phyloP scores from a whole-genome alignment of 2,888 invertebrate species.

The Sialis fuliginosa region DNA sequence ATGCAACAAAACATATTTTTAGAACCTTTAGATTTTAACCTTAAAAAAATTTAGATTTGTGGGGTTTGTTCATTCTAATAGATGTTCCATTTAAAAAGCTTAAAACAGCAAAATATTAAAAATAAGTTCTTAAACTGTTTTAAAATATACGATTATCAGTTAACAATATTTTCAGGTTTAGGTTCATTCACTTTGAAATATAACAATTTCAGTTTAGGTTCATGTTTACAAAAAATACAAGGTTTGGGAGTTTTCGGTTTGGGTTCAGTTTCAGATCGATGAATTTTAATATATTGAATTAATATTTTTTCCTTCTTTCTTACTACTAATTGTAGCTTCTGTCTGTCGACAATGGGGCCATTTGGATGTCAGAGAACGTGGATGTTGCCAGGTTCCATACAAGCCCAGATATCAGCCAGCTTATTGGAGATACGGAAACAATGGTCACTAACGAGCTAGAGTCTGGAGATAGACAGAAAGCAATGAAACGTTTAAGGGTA shows the following conservation, averaged over 20 bases:
- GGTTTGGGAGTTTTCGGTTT: not conserved
- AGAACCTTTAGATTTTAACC: too few species aligned
- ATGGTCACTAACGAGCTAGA: constrained; percentile 52
- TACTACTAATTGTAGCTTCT: constrained; percentile 29
- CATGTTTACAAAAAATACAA: too few species aligned
- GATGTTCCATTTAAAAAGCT: too few species aligned
- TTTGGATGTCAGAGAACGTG: constrained; percentile 62
- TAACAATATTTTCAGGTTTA: too few species aligned
- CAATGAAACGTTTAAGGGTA: constrained; percentile 73
- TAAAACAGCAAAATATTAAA: too few species aligned
- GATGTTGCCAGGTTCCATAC: constrained; percentile 71
- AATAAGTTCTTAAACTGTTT: too few species aligned
- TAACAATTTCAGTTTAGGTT: too few species aligned
- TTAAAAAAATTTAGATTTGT: too few species aligned
- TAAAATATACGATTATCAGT: too few species aligned
- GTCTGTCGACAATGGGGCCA: constrained; percentile 48
- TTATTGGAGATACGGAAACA: constrained; percentile 65
- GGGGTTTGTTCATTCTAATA: too few species aligned
- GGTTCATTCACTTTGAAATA: too few species aligned
- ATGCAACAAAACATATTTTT: too few species aligned
- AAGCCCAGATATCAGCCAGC: constrained; percentile 68
- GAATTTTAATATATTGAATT: not conserved
- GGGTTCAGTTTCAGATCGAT: not conserved
- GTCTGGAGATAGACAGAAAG: constrained; percentile 63
- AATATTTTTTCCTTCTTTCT: constrained; percentile 5